Evolutionary conservation across 2,113 vertebrate genomes (phyloP).

Genomic region (Eulemur rufifrons): DNA sequence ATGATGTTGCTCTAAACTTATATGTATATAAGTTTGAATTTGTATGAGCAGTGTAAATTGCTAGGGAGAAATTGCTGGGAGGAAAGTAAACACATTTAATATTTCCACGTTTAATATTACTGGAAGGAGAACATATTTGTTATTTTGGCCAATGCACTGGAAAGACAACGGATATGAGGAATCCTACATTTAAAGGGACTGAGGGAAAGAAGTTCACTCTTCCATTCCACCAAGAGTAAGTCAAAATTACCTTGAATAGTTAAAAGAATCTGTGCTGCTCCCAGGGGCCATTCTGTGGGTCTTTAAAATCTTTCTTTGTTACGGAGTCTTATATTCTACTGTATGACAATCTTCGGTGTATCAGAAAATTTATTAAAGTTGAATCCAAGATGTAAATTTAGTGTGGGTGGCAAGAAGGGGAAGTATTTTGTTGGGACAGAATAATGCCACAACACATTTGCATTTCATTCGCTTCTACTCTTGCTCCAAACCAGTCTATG

Average conservation of each 20-base stretch:
- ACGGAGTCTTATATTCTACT: not conserved
- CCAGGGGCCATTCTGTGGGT: not conserved
- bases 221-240: not conserved
- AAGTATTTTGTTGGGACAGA: not conserved
- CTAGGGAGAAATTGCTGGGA: not conserved
- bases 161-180: not conserved
- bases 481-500: not conserved
- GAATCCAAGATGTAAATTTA: not conserved
- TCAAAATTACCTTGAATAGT: not conserved
- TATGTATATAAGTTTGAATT: not conserved
- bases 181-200: not conserved
- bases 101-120: not conserved
- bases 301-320: not conserved
- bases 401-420: not conserved
- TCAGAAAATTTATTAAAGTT: not conserved
- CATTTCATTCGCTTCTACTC: not conserved
- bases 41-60: not conserved
- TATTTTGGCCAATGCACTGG: not conserved
- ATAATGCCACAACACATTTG: not conserved
- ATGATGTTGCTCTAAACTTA: not conserved
- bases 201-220: not conserved
- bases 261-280: not conserved
- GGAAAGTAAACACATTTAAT: not conserved
- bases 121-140: not conserved
- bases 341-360: not conserved